phyloP scores from a whole-genome alignment of 2,888 invertebrate genomes.

The Drymonia ruficornis region DNA sequence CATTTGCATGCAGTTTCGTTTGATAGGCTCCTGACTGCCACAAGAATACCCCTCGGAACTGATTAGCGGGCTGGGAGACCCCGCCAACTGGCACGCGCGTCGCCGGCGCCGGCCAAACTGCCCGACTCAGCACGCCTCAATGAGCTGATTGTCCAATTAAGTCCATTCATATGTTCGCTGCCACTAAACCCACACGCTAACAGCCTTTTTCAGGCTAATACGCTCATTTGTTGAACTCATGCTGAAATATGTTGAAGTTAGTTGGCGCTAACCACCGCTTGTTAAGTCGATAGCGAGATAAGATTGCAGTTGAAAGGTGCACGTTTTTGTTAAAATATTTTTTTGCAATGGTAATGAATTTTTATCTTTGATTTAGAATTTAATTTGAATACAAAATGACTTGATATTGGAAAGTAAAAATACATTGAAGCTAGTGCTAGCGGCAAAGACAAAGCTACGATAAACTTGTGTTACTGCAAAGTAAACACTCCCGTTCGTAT shows the following conservation, averaged over 20 bases:
- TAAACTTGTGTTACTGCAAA: slow-evolving; percentile 42
- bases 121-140: slow-evolving; percentile 70
- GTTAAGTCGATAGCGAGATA: slow-evolving; percentile 19
- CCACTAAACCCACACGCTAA: slow-evolving; percentile 57
- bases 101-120: slow-evolving; percentile 67
- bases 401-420: not conserved
- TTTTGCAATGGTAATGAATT: not conserved
- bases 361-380: not conserved
- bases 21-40: slow-evolving; percentile 35
- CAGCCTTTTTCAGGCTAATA: slow-evolving; percentile 63
- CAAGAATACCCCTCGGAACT: slow-evolving; percentile 55
- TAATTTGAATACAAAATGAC: not conserved
- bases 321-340: not conserved
- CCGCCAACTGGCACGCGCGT: slow-evolving; percentile 75
- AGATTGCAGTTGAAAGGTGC: slow-evolving; percentile 20
- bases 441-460: slow-evolving; percentile 36
- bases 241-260: slow-evolving; percentile 51
- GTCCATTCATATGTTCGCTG: slow-evolving; percentile 73
- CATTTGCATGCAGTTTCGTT: slow-evolving; percentile 16
- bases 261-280: slow-evolving; percentile 34
- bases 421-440: slow-evolving; percentile 33
- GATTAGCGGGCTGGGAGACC: slow-evolving; percentile 60
- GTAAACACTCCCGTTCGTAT: slow-evolving; percentile 42
- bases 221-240: slow-evolving; percentile 54
- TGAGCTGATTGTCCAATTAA: slow-evolving; percentile 77